Base-by-base conservation (phyloP, 2,113 vertebrate genomes). In the Climacteris rufus region DNA sequence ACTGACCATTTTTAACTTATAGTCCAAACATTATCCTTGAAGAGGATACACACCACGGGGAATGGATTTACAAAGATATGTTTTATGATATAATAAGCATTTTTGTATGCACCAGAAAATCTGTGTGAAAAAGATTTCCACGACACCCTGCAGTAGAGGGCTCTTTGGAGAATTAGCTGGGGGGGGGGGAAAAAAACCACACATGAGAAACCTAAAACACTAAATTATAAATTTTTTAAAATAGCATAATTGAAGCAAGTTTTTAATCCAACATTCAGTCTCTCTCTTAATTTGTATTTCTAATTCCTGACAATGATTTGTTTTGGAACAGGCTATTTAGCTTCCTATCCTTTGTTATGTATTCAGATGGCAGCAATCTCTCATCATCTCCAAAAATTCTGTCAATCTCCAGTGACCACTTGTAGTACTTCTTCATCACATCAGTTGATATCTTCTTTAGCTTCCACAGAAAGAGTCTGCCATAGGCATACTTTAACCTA, bases 1-100 rank as follows among this genome's bases (percentile, higher is more conserved):
- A 65, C 74, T 79, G 74, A 83, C 88, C 7, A 61, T 92, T 95
- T 94, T 93, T 77, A 87, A 93, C 42, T 91, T 91, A 42, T 2
- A 76, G 21, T 68, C 40, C 45, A 94, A 87, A 72, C 3, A 3
- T 76, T 82, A 72, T 47, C 42, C 42, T 87, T 91, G 45, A 27
- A 76, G 53, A 90, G 24, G 59, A 86, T 79, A 77, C 10, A 25
- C 11, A 40, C 35, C 11, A 64, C 31, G 35, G 33, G 47, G 27
- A 86, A 81, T 45, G 56, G 22, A 66, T 83, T 93, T 74, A 70
- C 22, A 86, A 66, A 93, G 25, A 24, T 74, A 27, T 53, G 14
- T n/a, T 90, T 94, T 50, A 77, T 66, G 27, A 59, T 56, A 54
- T 21, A 72, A 24, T 77, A 77, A 87, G 21, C 4, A 13, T 13